Evolutionary conservation across 23 tunicate species (phyloP).

Genomic region (Oikopleura dioica): DNA sequence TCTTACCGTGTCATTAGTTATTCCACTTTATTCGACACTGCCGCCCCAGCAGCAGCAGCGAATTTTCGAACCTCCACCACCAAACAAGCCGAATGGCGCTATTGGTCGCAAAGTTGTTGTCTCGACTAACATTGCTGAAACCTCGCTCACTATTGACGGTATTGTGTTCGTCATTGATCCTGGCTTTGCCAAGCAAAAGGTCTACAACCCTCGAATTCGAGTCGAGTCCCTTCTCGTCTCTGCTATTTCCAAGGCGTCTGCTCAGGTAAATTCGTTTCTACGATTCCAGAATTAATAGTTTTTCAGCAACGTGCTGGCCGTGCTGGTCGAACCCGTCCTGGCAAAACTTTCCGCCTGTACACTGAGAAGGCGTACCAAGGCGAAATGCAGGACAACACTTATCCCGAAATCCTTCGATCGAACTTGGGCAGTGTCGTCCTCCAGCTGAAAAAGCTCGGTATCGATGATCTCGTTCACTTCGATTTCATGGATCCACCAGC

Average conservation of each 20-base stretch:
- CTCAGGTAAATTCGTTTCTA: too few relatives aligned
- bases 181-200: conserved; percentile 81
- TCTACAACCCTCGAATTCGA: conserved; percentile 82
- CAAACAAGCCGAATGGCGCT: conserved; percentile 59
- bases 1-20: too few relatives aligned
- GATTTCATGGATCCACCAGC: conserved; percentile 99
- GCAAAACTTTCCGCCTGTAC: conserved; percentile 73
- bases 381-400: conserved; percentile 90
- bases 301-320: conserved; percentile 78
- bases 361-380: conserved; percentile 84
- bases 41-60: conserved; percentile 80
- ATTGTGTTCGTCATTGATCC: conserved; percentile 89
- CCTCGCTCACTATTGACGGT: conserved; percentile 80
- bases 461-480: conserved; percentile 85
- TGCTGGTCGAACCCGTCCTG: conserved; percentile 72
- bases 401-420: conserved; percentile 80
- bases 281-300: too few relatives aligned
- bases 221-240: conserved; percentile 83
- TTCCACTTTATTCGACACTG: conserved; percentile 69
- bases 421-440: conserved; percentile 82
- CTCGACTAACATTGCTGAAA: conserved; percentile 83
- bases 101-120: conserved; percentile 74
- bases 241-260: conserved; percentile 79
- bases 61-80: conserved; percentile 61
- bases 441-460: conserved; percentile 72